phyloP scores from a whole-genome alignment of 2,797 vertebrate genomes.

The Antrozous pallidus region DNA sequence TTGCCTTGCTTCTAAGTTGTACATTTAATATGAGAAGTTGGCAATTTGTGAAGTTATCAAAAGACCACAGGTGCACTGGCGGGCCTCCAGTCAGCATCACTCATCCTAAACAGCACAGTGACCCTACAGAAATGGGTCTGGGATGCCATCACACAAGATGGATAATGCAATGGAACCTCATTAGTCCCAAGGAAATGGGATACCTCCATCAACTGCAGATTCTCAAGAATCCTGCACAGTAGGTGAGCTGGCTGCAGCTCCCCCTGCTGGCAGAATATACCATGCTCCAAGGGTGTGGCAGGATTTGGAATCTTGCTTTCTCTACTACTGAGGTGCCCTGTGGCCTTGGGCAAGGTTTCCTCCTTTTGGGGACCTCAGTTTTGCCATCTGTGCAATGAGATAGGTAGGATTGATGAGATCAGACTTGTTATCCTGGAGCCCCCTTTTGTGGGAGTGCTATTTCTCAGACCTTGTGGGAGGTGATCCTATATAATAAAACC shows the following conservation, averaged over 20 bases:
- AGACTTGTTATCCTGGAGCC: neutral
- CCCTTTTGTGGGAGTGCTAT: neutral
- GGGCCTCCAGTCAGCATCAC: conserved; percentile 45
- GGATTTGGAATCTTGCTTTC: neutral
- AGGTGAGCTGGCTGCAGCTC: neutral
- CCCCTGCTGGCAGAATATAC: neutral
- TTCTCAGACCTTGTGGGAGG: neutral
- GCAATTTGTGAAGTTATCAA: conserved; percentile 74
- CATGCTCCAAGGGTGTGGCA: accelerated
- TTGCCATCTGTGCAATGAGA: neutral
- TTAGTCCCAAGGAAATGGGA: conserved; percentile 13
- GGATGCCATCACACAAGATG: conserved; percentile 6
- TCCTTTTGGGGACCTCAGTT: neutral
- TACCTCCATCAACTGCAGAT: neutral
- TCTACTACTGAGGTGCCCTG: neutral
- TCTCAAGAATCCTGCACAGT: neutral
- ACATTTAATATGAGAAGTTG: conserved; percentile 73
- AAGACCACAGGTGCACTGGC: conserved; percentile 73
- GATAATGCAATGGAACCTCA: conserved; percentile 35
- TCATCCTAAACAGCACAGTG: conserved; percentile 55
- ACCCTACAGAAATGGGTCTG: conserved; percentile 51
- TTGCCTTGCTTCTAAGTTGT: conserved; percentile 75
- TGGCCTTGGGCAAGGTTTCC: neutral
- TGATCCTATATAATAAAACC: too few species aligned
- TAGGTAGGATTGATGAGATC: neutral